Conservation (phyloP, 2,888 invertebrate species). For the Leptura quadrifasciata region DNA sequence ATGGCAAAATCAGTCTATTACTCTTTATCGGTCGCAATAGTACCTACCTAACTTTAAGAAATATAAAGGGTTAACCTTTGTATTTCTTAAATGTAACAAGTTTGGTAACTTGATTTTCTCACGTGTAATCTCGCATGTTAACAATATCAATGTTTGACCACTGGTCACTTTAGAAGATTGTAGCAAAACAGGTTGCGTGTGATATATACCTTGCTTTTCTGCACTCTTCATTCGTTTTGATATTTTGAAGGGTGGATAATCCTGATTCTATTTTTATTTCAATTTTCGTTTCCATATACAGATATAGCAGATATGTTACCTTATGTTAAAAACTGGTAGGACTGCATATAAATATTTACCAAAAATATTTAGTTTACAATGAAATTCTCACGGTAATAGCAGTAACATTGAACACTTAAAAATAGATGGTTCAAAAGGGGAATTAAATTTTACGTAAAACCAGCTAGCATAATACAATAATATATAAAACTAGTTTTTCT, state of each 20-base stretch:
- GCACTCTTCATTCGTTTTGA: not conserved
- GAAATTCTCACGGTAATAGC: not conserved
- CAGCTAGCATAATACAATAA: not conserved
- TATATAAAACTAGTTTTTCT: too few species aligned
- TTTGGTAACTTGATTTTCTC: conserved; percentile 41
- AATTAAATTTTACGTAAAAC: not conserved
- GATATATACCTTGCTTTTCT: not conserved
- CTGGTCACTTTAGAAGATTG: conserved; percentile 38
- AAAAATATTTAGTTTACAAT: not conserved
- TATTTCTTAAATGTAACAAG: conserved; percentile 37
- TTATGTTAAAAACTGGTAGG: not conserved
- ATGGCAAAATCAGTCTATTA: too few species aligned
- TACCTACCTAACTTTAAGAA: too few species aligned
- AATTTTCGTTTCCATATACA: not conserved
- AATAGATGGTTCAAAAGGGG: too few species aligned
- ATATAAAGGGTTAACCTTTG: too few species aligned
- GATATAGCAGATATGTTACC: not conserved
- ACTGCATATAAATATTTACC: not conserved
- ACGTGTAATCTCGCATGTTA: conserved; percentile 18
- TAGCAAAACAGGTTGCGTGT: conserved; percentile 13
- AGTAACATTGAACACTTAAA: not conserved
- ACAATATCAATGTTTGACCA: conserved; percentile 41
- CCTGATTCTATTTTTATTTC: conserved; percentile 6
- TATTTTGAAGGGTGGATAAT: not conserved
- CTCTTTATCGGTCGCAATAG: too few species aligned